phyloP scores from a whole-genome alignment of 2,797 vertebrate genomes.

The Hippoglossus hippoglossus region DNA sequence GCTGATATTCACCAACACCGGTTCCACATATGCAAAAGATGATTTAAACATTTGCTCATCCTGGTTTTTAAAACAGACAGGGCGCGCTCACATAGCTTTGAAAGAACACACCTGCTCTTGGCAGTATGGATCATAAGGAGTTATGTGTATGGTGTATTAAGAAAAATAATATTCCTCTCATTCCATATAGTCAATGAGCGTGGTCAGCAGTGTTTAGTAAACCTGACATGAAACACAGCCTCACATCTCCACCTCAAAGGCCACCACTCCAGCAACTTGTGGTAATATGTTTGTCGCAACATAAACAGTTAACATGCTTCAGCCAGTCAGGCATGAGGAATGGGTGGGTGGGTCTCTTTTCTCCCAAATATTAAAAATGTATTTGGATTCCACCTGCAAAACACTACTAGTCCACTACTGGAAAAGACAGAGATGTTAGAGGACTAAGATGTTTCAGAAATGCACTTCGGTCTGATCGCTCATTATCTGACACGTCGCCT shows the following conservation, averaged over 20 bases:
- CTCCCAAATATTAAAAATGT: background rate
- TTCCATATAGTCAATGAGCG: background rate
- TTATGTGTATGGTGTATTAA: no score
- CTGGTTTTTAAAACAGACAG: background rate
- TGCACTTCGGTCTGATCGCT: no score
- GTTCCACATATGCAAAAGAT: slow-evolving; percentile 3
- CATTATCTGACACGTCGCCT: slow-evolving; percentile 69
- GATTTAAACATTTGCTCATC: background rate
- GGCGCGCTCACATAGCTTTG: background rate
- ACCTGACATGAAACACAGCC: background rate
- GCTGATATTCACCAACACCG: background rate
- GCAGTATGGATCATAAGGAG: background rate
- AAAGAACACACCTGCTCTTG: background rate
- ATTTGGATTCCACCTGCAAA: background rate
- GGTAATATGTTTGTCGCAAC: slow-evolving; percentile 17
- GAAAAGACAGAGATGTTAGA: background rate
- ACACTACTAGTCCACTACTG: background rate
- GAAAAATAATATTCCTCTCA: background rate
- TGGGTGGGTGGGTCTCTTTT: background rate
- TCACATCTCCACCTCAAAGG: background rate
- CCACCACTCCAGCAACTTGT: background rate
- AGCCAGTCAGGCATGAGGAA: background rate
- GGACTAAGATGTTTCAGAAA: background rate
- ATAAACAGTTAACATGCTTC: background rate
- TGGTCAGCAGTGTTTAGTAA: background rate